Evolutionary conservation across 2,888 invertebrate genomes (phyloP).

Genomic region (Torymus texanus): DNA sequence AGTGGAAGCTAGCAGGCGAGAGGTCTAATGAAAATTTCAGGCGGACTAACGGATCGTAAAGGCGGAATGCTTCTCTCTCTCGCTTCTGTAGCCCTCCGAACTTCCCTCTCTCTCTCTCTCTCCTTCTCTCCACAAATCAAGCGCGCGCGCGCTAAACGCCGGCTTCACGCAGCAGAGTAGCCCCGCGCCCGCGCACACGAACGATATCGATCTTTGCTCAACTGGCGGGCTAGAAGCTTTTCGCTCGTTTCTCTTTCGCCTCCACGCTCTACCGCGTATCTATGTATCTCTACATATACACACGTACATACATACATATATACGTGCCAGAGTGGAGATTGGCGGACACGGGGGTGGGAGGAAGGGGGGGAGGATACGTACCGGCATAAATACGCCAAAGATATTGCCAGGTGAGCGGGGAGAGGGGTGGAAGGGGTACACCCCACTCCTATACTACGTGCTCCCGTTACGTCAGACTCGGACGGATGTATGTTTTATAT

Average conservation of each 20-base stretch:
- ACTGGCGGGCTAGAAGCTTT: conserved; percentile 14
- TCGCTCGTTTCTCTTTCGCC: conserved; percentile 9
- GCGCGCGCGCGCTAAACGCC: conserved; percentile 49
- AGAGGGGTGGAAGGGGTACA: neutral
- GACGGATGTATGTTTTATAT: conserved; percentile 47
- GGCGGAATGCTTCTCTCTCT: conserved; percentile 31
- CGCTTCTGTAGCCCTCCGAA: neutral
- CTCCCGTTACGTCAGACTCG: conserved; percentile 47
- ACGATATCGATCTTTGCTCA: conserved; percentile 41
- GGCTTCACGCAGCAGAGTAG: conserved; percentile 19
- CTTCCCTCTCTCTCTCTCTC: neutral
- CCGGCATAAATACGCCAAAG: conserved; percentile 56
- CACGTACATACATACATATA: neutral
- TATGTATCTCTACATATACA: neutral
- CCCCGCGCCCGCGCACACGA: neutral
- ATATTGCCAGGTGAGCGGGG: conserved; percentile 48
- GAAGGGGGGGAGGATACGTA: neutral
- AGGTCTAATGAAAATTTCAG: conserved; percentile 58
- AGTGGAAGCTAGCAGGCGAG: conserved; percentile 26
- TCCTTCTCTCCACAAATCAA: conserved; percentile 43
- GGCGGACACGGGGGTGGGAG: neutral
- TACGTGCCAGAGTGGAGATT: conserved; percentile 10
- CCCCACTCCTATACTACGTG: conserved; percentile 34
- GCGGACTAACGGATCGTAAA: conserved; percentile 50
- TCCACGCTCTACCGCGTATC: neutral